Percentiles rank a stretch among this genome's conserved stretches.
Evolutionary conservation across 2,113 vertebrate genomes (phyloP).

Genomic region (Catharus bicknelli): DNA sequence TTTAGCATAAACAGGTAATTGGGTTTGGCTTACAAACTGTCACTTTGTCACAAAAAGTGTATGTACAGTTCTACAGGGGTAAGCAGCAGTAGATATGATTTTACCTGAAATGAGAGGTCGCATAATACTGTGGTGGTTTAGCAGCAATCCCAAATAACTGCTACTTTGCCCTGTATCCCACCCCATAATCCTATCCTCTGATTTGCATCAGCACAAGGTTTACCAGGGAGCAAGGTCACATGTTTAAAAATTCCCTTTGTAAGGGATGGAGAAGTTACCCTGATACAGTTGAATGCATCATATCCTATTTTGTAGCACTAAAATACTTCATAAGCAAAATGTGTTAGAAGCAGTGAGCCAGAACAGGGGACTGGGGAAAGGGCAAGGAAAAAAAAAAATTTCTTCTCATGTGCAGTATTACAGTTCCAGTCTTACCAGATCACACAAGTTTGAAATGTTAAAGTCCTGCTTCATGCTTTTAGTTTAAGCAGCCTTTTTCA

Average conservation of each 20-base stretch:
- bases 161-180: neutral
- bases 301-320: neutral
- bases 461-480: neutral
- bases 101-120: neutral
- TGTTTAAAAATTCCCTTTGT: neutral
- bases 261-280: neutral
- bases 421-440: neutral
- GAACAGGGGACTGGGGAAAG: accelerated
- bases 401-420: neutral
- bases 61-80: neutral
- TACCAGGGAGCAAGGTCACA: neutral
- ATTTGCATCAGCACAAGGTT: neutral
- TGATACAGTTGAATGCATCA: neutral
- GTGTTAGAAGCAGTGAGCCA: neutral
- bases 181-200: neutral
- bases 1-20: neutral
- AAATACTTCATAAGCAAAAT: neutral
- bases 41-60: neutral
- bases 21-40: neutral
- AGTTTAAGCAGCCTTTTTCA: neutral
- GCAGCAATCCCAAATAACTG: neutral
- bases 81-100: neutral
- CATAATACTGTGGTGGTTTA: neutral
- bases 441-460: neutral
- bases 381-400: neutral